These are phyloP conservation scores for Lethocerus indicus DNA, from an alignment of 1,140 invertebrate genomes.

Conservation along the genomic window DNA sequence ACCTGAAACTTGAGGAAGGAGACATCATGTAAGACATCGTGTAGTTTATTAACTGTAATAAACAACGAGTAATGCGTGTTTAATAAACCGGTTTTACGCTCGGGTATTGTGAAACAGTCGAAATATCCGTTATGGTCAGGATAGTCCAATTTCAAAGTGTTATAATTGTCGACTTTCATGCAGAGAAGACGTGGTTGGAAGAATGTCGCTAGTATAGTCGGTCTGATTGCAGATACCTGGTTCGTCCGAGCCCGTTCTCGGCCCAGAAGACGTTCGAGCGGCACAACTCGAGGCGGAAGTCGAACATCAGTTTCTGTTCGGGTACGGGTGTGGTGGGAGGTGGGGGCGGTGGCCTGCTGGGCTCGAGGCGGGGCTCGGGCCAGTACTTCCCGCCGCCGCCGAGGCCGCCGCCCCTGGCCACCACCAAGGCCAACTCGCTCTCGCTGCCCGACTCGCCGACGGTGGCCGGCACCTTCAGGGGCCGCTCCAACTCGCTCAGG, in stretches of 20 bases:
- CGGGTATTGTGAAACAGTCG: too few relatives aligned
- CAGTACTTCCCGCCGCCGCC: constrained; percentile 26
- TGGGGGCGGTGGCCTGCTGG: constrained; percentile 32
- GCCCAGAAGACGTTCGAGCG: constrained; percentile 86
- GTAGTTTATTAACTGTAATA: too few relatives aligned
- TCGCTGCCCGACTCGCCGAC: constrained; percentile 58
- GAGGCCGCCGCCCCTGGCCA: constrained; percentile 51
- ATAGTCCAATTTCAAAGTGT: too few relatives aligned
- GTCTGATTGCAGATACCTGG: constrained; percentile 53
- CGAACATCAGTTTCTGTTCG: constrained; percentile 77
- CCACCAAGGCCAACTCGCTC: constrained; percentile 71
- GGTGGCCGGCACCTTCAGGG: constrained; percentile 15
- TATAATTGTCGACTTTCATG: too few relatives aligned
- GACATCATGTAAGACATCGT: constrained; percentile 71
- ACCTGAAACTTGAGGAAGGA: constrained; percentile 87
- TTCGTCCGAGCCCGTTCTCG: constrained; percentile 77
- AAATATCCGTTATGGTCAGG: too few relatives aligned
- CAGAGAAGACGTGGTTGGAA: too few relatives aligned
- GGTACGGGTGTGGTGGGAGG: constrained; percentile 33
- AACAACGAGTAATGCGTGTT: too few relatives aligned
- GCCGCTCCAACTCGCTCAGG: constrained; percentile 62
- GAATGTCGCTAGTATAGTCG: too few relatives aligned
- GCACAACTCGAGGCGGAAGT: constrained; percentile 76
- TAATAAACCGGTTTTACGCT: too few relatives aligned
- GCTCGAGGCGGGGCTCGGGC: constrained; percentile 28